Evolutionary conservation across 2,888 invertebrate species (phyloP).

Genomic region (Volucella bombylans): DNA sequence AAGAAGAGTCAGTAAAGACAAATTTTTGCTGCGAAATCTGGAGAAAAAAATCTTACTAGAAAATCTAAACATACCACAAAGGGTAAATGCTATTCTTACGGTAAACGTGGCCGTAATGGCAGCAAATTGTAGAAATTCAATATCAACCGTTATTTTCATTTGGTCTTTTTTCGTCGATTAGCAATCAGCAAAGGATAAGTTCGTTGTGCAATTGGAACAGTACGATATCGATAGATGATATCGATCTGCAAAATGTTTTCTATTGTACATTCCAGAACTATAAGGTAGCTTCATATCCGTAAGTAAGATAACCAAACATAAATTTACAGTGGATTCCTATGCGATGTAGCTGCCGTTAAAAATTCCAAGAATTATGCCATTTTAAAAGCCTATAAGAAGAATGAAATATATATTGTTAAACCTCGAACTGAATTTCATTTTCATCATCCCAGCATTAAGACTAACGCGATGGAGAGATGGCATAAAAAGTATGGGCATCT

Average conservation of each 20-base stretch:
- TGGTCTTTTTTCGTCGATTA: conserved; percentile 18
- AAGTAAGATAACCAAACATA: conserved; percentile 59
- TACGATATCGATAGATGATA: conserved; percentile 28
- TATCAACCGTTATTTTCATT: neutral
- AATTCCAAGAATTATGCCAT: conserved; percentile 18
- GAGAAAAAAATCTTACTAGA: neutral
- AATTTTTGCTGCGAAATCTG: neutral
- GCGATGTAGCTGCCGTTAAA: conserved; percentile 17
- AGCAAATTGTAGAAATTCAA: neutral
- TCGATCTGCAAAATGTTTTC: conserved; percentile 57
- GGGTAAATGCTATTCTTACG: conserved; percentile 24
- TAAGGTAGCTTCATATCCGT: conserved; percentile 70
- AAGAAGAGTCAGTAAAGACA: neutral
- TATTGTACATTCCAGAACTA: conserved; percentile 56
- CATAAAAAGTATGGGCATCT: neutral
- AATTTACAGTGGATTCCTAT: conserved; percentile 39
- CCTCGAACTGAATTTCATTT: conserved; percentile 5
- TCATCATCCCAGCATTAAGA: conserved; percentile 10
- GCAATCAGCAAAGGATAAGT: conserved; percentile 30
- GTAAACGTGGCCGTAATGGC: conserved; percentile 12
- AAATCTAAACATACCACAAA: too few relatives aligned
- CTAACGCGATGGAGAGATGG: conserved; percentile 1
- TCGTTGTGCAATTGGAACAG: conserved; percentile 9
- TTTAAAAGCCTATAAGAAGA: conserved; percentile 21
- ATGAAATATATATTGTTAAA: too few relatives aligned